Percentiles rank a stretch among this genome's conserved stretches.
phyloP scores from a whole-genome alignment of 1,140 invertebrate species.

The Gyrodactylus bullatarudis region DNA sequence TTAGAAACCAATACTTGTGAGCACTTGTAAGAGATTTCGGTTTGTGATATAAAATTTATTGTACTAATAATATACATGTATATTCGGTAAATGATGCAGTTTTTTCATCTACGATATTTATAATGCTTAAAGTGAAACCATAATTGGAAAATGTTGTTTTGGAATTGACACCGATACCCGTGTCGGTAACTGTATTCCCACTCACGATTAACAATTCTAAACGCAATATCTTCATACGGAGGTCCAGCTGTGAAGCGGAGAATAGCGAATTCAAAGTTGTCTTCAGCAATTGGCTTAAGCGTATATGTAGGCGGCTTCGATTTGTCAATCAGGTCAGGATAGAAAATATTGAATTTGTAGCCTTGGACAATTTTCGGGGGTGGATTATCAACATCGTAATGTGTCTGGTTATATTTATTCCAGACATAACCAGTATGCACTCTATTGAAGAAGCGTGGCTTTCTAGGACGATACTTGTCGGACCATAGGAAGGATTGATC shows the following conservation, averaged over 20 bases:
- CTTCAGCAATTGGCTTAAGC: slow-evolving; percentile 45
- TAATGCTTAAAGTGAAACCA: slow-evolving; percentile 98
- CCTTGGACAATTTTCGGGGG: slow-evolving; percentile 98
- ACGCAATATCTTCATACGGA: slow-evolving; percentile 95
- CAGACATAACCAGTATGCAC: slow-evolving; percentile 69
- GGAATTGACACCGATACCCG: slow-evolving; percentile 87
- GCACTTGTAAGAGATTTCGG: too few species aligned
- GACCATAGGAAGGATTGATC: slow-evolving; percentile 31
- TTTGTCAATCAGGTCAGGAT: slow-evolving; percentile 90
- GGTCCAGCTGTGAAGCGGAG: slow-evolving; percentile 74
- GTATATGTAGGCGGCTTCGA: slow-evolving; percentile 64
- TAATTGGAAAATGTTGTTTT: slow-evolving; percentile 92
- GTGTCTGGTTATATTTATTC: slow-evolving; percentile 99
- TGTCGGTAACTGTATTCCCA: slow-evolving; percentile 97
- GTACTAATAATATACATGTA: too few species aligned
- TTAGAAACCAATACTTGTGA: too few species aligned
- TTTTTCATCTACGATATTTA: slow-evolving; percentile 53
- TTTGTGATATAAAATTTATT: too few species aligned
- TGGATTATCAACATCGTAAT: slow-evolving; percentile 99
- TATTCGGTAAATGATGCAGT: too few species aligned
- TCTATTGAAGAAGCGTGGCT: slow-evolving; percentile 85
- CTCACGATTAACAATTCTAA: slow-evolving; percentile 91
- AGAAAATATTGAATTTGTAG: slow-evolving; percentile 99
- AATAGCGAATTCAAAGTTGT: slow-evolving; percentile 56
- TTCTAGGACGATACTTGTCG: slow-evolving; percentile 78